Evolutionary conservation across 2,797 vertebrate species (phyloP), one percentile per base, ranked within the genome.

Genomic region (Sylvilagus floridanus): DNA sequence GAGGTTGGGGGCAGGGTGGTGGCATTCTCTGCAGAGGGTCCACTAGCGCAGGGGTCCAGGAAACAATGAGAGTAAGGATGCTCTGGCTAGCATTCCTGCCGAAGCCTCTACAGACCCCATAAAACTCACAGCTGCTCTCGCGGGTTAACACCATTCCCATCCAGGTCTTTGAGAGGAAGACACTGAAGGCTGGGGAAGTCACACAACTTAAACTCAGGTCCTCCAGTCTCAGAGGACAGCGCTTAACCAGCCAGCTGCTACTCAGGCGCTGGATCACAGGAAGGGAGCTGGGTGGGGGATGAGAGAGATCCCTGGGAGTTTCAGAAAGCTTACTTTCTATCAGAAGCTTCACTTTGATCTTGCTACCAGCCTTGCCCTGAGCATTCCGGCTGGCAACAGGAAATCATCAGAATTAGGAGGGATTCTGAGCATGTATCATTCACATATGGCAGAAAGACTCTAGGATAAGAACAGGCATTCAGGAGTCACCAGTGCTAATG

Each of bases 301-400:
- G 35, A 22, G 32, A 62, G 37, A 71, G 5, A 60, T 14, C 50
- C 35, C 50, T n/a, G 11, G 73, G 62, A 69, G 54, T 57, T 50
- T 88, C 42, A 32, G 24, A 35, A 82, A 72, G 83, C 42, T n/a
- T 47, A 32, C 28, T 68, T 85, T 93, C 60, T 28, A 32, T 6
- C 65, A 82, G 63, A 95, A 95, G 16, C 69, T 73, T 79, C 5
- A 50, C 32, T 81, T 79, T 28, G 50, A 47, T 60, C 73, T 79
- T 68, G 19, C 62, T 42, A 8, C 66, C 52, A 32, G 0, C 21
- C 2, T 37, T 63, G 66, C 88, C 77, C 37, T 19, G 47, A 78
- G 77, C 84, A 75, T 77, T 96, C 57, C 62, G 26, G n/a, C 68
- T 13, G 47, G 89, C 37, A 84, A 92, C 57, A 72, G 72, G 81